Percentiles rank a stretch among this genome's conserved stretches.
phyloP scores from a whole-genome alignment of 2,888 invertebrate species.

The Syrista parreyssii region DNA sequence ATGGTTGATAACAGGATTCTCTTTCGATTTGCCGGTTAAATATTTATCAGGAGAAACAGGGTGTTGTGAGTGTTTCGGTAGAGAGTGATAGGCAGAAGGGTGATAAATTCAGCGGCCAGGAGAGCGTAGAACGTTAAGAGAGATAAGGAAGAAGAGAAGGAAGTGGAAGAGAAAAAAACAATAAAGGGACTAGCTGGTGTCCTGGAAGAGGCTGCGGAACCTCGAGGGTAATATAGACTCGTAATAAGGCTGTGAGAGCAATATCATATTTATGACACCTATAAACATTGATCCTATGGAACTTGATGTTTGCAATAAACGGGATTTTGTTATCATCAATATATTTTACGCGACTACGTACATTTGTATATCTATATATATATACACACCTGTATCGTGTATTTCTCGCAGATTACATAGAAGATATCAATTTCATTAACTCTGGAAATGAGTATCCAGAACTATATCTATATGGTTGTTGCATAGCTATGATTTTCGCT shows the following conservation, averaged over 20 bases:
- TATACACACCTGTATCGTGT: neutral
- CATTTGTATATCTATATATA: constrained; percentile 16
- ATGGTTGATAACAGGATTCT: neutral
- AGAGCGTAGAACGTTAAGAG: neutral
- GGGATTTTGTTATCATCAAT: constrained; percentile 38
- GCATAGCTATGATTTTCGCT: neutral
- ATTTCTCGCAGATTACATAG: constrained; percentile 9
- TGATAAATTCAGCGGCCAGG: neutral
- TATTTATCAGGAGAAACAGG: neutral
- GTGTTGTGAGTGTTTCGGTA: neutral
- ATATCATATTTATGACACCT: constrained; percentile 46
- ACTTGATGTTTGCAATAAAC: constrained; percentile 44
- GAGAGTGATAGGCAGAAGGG: neutral
- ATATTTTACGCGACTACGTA: constrained; percentile 10
- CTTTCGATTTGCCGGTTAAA: neutral
- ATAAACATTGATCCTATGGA: constrained; percentile 40
- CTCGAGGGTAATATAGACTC: constrained; percentile 37
- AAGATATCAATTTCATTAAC: constrained; percentile 22
- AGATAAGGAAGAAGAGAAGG: neutral
- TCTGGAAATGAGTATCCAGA: neutral
- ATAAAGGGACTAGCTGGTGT: constrained; percentile 2
- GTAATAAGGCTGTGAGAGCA: constrained; percentile 45
- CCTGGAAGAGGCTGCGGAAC: constrained; percentile 20
- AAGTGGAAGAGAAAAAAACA: constrained; percentile 10
- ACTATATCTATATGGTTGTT: neutral